These are phyloP conservation scores for Morelia viridis DNA, from an alignment of 2,797 vertebrate species.

Conservation along the genomic window DNA sequence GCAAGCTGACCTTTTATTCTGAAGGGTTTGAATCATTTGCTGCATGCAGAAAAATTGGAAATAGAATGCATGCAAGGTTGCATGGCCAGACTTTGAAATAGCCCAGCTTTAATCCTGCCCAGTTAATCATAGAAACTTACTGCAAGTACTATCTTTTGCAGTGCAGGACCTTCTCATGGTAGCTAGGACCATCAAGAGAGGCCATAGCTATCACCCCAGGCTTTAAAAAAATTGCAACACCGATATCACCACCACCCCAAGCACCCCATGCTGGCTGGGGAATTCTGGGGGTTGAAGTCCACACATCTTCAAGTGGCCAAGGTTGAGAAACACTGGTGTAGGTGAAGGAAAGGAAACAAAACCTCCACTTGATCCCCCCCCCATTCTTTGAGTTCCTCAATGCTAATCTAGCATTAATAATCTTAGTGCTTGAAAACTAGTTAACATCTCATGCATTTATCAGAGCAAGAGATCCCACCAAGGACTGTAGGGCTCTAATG, in stretches of 20 bases:
- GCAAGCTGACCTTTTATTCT: conserved; percentile 41
- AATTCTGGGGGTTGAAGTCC: too few species aligned
- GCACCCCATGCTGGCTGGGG: neutral
- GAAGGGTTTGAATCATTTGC: conserved; percentile 34
- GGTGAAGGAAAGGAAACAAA: too few species aligned
- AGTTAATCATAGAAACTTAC: neutral
- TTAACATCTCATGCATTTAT: too few species aligned
- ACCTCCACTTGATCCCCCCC: too few species aligned
- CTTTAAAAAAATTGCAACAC: neutral
- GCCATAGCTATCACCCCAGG: neutral
- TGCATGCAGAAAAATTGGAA: neutral
- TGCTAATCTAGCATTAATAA: too few species aligned
- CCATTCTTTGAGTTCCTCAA: too few species aligned
- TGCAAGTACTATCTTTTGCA: neutral
- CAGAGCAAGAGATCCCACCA: too few species aligned
- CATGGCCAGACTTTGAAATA: neutral
- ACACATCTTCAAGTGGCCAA: too few species aligned
- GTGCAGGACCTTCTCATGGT: neutral
- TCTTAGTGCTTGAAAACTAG: too few species aligned
- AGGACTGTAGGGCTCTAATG: too few species aligned
- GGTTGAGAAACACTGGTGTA: too few species aligned
- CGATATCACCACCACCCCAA: neutral
- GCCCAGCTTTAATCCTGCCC: neutral
- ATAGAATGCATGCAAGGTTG: too few species aligned
- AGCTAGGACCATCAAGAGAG: neutral